Percentiles rank a stretch among this genome's conserved stretches.
These are phyloP conservation scores for Phaetusa simplex DNA, from an alignment of 2,113 vertebrate genomes.

Conservation along the genomic window DNA sequence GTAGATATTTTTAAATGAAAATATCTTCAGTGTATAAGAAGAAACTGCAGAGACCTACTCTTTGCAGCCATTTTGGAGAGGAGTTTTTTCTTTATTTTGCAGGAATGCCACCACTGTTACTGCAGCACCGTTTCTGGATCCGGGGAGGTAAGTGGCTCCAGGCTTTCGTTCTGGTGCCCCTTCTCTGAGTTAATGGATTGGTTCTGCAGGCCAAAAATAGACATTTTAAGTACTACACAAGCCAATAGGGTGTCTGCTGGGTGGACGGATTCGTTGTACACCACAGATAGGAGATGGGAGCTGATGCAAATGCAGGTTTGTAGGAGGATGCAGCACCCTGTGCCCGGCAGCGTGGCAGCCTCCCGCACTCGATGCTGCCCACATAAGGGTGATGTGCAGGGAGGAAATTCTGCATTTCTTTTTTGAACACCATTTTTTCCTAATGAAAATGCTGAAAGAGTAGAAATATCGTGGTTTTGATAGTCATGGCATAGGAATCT, in stretches of 20 bases:
- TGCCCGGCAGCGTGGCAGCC: neutral
- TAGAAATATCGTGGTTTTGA: neutral
- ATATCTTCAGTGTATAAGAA: neutral
- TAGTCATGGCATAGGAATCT: too few species aligned
- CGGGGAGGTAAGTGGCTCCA: neutral
- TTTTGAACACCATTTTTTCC: neutral
- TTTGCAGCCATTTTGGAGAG: neutral
- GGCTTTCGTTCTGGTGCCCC: neutral
- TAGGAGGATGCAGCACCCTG: neutral
- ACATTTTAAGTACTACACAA: neutral
- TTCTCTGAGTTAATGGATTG: neutral
- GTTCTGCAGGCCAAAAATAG: neutral
- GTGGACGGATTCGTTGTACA: neutral
- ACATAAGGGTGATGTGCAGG: rapidly evolving
- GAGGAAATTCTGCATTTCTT: neutral
- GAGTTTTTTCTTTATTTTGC: neutral
- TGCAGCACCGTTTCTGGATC: neutral
- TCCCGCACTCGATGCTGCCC: neutral
- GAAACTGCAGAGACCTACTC: neutral
- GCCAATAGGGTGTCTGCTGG: neutral
- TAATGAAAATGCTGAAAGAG: neutral
- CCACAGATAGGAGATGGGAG: neutral
- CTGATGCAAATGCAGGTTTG: neutral
- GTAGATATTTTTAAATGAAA: neutral
- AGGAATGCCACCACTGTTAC: neutral